A percentile compares a stretch with the other conserved stretches of the same genome.
Evolutionary conservation across 2,888 invertebrate genomes (phyloP).

Genomic region (Cybosia mesomella): DNA sequence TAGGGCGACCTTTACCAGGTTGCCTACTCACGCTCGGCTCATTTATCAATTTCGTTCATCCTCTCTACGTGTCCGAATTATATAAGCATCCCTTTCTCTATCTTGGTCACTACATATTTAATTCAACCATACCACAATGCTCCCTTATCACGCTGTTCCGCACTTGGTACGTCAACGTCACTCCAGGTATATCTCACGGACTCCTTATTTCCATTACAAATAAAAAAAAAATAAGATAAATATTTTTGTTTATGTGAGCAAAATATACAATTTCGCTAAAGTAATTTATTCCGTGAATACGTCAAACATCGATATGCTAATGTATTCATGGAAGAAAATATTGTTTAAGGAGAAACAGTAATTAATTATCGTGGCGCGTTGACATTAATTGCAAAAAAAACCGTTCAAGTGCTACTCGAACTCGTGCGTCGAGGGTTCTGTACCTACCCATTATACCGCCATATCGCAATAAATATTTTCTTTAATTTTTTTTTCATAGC

Average conservation of each 20-base stretch:
- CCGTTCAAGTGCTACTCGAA: too few species aligned
- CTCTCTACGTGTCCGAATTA: background rate
- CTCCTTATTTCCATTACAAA: background rate
- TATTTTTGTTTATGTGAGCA: background rate
- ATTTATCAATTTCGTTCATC: background rate
- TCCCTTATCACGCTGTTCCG: background rate
- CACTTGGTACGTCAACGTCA: background rate
- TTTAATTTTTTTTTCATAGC: too few species aligned
- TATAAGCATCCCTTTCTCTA: background rate
- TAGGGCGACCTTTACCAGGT: background rate
- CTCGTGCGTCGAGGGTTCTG: too few species aligned
- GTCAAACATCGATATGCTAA: slow-evolving; percentile 19
- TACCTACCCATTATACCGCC: too few species aligned
- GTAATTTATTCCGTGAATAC: slow-evolving; percentile 14
- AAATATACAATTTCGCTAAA: background rate
- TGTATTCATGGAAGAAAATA: slow-evolving; percentile 24
- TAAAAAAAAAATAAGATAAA: background rate
- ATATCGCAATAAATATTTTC: too few species aligned
- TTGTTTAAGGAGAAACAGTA: slow-evolving; percentile 24
- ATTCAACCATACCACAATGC: background rate
- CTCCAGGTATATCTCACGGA: too few species aligned
- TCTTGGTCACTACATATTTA: background rate
- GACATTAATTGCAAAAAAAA: slow-evolving; percentile 22
- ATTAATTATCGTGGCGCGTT: slow-evolving; percentile 17
- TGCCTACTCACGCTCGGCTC: background rate